Evolutionary conservation across 92 coral and sea anemone species (phyloP).

Genomic region (Galaxea fascicularis): DNA sequence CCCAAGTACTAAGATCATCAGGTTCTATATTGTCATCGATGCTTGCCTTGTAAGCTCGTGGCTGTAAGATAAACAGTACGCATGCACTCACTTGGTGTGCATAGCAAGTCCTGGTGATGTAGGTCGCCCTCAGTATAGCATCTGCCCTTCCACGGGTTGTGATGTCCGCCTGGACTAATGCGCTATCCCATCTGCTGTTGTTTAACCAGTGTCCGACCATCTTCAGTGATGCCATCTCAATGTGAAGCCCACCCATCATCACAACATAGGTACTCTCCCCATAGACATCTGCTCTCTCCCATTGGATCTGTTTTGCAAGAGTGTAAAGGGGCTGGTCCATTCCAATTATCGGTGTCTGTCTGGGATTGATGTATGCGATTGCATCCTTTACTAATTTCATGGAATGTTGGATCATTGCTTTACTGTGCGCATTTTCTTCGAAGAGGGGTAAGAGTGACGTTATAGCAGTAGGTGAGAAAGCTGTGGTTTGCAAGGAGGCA

Average conservation of each 20-base stretch:
- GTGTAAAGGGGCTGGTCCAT: slow-evolving; percentile 61
- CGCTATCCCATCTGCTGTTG: slow-evolving; percentile 50
- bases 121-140: slow-evolving; percentile 43
- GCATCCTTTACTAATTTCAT: slow-evolving; percentile 56
- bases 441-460: slow-evolving; percentile 62
- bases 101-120: slow-evolving; percentile 24
- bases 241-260: no score
- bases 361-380: slow-evolving; percentile 44
- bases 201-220: slow-evolving; percentile 53
- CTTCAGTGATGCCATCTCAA: slow-evolving; percentile 56
- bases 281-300: slow-evolving; percentile 32
- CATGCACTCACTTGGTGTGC: slow-evolving; percentile 49
- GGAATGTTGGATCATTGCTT: slow-evolving; percentile 58
- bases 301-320: slow-evolving; percentile 60
- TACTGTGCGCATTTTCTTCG: slow-evolving; percentile 56
- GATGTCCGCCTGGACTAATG: slow-evolving; percentile 41
- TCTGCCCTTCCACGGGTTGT: slow-evolving; percentile 62
- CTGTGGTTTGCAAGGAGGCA: slow-evolving; percentile 30
- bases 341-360: slow-evolving; percentile 55
- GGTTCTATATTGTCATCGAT: slow-evolving; percentile 5
- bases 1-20: slow-evolving; percentile 23
- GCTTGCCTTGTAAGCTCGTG: slow-evolving; percentile 2
- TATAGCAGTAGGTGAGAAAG: slow-evolving; percentile 33
- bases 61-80: slow-evolving; percentile 32
- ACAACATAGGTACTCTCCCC: slow-evolving; percentile 55